Percentiles rank a stretch among this genome's conserved stretches.
phyloP scores from a whole-genome alignment of 2,888 invertebrate species.

The Sminthurides aquaticus region DNA sequence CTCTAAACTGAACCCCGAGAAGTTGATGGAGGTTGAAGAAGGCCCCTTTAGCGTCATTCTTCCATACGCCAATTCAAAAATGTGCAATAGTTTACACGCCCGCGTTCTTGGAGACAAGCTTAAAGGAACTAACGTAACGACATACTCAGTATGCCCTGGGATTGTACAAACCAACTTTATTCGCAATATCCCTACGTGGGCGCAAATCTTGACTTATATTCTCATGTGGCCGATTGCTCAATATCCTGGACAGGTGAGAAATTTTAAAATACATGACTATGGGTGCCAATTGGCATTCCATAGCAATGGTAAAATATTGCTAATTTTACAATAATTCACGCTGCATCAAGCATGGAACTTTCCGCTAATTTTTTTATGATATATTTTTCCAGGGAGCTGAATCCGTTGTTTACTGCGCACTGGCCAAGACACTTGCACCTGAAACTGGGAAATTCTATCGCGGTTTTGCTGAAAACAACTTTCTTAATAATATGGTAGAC shows the following conservation, averaged over 20 bases:
- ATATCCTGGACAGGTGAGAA: neutral
- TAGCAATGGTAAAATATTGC: too few species aligned
- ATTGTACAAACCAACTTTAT: neutral
- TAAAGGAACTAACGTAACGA: neutral
- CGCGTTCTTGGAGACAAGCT: conserved; percentile 1
- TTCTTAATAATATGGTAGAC: neutral
- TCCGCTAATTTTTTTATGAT: too few species aligned
- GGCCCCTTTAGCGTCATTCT: neutral
- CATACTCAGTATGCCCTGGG: conserved; percentile 12
- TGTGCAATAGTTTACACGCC: conserved; percentile 7
- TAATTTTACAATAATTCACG: too few species aligned
- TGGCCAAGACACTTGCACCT: conserved; percentile 6
- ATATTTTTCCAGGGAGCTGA: conserved; percentile 10
- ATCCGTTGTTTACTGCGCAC: conserved; percentile 9
- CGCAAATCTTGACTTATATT: neutral
- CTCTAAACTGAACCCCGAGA: neutral
- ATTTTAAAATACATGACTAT: neutral
- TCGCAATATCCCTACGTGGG: neutral
- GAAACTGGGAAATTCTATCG: conserved; percentile 12
- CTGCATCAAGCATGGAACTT: too few species aligned
- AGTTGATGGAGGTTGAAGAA: neutral
- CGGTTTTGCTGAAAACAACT: neutral
- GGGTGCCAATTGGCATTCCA: too few species aligned
- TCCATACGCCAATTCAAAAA: conserved; percentile 7
- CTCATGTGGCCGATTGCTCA: neutral